A percentile compares a stretch with the other conserved stretches of the same genome.
Evolutionary conservation across 1,140 invertebrate species (phyloP).

Genomic region (Dryas iulia): DNA sequence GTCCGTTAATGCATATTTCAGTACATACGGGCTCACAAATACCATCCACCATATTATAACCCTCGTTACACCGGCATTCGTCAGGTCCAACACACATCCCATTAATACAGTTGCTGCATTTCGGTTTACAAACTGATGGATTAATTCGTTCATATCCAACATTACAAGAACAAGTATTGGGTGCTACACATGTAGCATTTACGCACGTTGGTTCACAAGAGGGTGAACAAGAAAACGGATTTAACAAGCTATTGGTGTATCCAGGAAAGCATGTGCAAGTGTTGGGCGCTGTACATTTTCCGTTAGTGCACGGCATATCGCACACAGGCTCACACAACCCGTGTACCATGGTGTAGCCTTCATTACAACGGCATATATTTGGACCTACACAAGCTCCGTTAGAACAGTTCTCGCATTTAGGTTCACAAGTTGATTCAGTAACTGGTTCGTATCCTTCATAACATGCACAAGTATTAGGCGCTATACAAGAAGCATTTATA

Average conservation of each 20-base stretch:
- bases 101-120: constrained; percentile 10
- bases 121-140: constrained; percentile 8
- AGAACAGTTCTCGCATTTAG: constrained; percentile 24
- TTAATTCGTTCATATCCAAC: background rate
- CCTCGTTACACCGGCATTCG: constrained; percentile 30
- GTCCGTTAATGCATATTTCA: constrained; percentile 21
- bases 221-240: background rate
- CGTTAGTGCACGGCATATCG: constrained; percentile 19
- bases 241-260: background rate
- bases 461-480: constrained; percentile 29
- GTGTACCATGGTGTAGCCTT: constrained; percentile 19
- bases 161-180: background rate
- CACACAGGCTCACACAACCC: constrained; percentile 27
- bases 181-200: constrained; percentile 4
- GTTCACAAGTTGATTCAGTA: constrained; percentile 15
- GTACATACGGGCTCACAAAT: constrained; percentile 19
- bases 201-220: constrained; percentile 6
- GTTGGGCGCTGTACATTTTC: constrained; percentile 23
- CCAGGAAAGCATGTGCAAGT: constrained; percentile 9
- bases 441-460: constrained; percentile 19
- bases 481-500: constrained; percentile 32
- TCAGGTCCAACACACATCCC: constrained; percentile 9
- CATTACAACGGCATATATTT: constrained; percentile 24
- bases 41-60: constrained; percentile 4
- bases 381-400: constrained; percentile 29